Conservation (phyloP, 2,113 vertebrate species). For the Psilopogon haemacephalus region DNA sequence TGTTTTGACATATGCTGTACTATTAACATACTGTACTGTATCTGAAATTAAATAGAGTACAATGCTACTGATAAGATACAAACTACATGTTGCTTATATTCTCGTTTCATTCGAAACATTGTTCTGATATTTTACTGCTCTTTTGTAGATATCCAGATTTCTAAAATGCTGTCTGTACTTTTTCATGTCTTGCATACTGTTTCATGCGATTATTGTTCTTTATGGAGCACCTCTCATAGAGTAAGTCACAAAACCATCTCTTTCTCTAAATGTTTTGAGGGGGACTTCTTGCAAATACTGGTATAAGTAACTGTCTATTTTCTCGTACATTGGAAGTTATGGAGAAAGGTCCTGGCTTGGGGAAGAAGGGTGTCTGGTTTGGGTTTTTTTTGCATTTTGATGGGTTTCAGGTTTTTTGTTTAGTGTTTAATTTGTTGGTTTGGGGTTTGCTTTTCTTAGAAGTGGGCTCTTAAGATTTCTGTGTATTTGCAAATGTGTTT, state of each 20-base stretch:
- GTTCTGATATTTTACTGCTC: conserved; percentile 57
- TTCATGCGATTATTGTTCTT: conserved; percentile 90
- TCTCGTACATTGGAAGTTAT: not conserved
- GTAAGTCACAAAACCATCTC: conserved; percentile 81
- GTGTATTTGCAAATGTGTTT: not conserved
- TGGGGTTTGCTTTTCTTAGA: not conserved
- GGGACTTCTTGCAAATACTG: conserved; percentile 2
- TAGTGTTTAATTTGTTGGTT: not conserved
- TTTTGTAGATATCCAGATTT: conserved; percentile 84
- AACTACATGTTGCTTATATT: not conserved
- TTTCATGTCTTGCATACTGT: conserved; percentile 88
- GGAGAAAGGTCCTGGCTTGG: not conserved
- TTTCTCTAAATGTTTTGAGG: conserved; percentile 8
- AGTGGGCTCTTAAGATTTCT: not conserved
- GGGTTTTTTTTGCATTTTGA: not conserved
- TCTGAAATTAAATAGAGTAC: not conserved
- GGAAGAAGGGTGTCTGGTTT: not conserved
- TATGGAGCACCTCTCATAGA: conserved; percentile 94
- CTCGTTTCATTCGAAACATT: not conserved
- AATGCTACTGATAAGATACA: not conserved
- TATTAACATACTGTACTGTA: not conserved
- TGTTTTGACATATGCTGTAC: not conserved
- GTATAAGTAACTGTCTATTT: not conserved
- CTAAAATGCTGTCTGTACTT: conserved; percentile 91
- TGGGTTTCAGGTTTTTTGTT: not conserved